phyloP scores from a whole-genome alignment of 2,113 vertebrate species.

The Laticauda laticaudata region DNA sequence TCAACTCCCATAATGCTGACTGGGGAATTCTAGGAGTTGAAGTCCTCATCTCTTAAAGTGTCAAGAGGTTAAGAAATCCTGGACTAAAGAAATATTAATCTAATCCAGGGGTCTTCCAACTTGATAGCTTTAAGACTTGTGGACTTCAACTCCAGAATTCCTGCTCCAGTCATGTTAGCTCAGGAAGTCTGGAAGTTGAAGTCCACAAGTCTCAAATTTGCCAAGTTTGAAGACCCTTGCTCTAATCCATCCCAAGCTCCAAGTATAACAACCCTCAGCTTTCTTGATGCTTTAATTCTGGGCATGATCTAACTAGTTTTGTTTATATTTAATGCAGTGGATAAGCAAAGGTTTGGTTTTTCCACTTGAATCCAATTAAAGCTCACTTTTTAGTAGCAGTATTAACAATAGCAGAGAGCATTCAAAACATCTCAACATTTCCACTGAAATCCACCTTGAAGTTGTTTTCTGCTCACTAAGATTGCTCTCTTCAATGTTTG shows the following conservation, averaged over 20 bases:
- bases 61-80: neutral
- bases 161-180: no score
- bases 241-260: neutral
- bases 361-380: neutral
- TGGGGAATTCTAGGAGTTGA: neutral
- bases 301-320: neutral
- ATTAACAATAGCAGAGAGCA: neutral
- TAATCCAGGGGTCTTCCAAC: neutral
- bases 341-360: neutral
- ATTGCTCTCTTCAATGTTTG: neutral
- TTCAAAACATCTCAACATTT: neutral
- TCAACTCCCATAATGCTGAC: neutral
- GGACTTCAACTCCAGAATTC: no score
- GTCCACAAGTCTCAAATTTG: no score
- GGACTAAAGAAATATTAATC: neutral
- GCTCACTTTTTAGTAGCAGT: neutral
- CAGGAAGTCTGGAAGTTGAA: no score
- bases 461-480: neutral
- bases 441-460: conserved; percentile 7
- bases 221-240: no score
- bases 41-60: neutral
- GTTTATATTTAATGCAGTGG: neutral
- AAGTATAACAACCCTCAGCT: neutral
- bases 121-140: no score
- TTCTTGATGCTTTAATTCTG: neutral